These are phyloP conservation scores for Notiomystis cincta DNA, from an alignment of 2,113 vertebrate species.

Conservation along the genomic window DNA sequence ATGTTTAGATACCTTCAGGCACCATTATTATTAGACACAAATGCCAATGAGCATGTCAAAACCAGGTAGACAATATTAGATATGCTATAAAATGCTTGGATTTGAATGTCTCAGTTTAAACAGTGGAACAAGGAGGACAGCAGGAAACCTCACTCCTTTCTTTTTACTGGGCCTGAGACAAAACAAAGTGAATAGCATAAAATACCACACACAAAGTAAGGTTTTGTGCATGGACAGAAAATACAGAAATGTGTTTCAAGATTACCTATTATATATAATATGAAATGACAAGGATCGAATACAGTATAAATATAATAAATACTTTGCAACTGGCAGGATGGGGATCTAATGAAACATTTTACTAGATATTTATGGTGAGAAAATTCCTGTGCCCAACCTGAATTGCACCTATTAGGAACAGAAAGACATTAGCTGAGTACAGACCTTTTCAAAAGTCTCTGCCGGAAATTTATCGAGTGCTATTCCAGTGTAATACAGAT, in stretches of 20 bases:
- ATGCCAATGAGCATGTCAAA: slow-evolving; percentile 22
- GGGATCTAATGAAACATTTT: background rate
- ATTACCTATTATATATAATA: background rate
- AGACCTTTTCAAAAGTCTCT: background rate
- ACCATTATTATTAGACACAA: background rate
- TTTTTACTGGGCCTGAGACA: background rate
- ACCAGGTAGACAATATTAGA: background rate
- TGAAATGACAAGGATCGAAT: background rate
- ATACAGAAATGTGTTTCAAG: background rate
- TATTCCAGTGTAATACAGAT: background rate
- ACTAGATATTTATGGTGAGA: background rate
- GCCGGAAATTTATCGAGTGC: background rate
- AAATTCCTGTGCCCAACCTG: background rate
- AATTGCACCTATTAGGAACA: background rate
- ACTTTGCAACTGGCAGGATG: background rate
- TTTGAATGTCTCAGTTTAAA: background rate
- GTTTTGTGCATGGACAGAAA: background rate
- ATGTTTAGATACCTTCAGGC: slow-evolving; percentile 1
- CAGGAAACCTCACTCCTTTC: background rate
- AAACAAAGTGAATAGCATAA: background rate
- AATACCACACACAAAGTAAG: background rate
- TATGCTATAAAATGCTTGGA: background rate
- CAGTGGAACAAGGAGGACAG: background rate
- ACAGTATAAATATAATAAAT: background rate
- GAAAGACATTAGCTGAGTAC: background rate